Conservation (phyloP, 30 jellyfish, hydroid and myxozoan species). For the Clytia hemisphaerica region DNA sequence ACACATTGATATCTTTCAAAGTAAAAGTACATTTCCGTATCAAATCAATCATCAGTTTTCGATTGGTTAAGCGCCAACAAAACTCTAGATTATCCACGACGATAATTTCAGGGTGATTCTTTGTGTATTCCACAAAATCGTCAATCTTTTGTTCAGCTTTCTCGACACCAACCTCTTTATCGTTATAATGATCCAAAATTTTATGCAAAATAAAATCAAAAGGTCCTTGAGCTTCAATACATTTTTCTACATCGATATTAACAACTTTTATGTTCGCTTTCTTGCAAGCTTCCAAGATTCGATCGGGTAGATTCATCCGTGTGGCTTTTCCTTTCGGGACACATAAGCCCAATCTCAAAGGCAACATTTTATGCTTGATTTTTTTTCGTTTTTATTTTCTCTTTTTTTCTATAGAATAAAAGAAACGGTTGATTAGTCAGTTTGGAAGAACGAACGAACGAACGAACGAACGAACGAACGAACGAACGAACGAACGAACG, state of each 20-base stretch:
- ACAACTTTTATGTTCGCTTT: constrained; percentile 27
- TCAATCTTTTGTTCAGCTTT: constrained; percentile 33
- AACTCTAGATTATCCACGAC: constrained; percentile 49
- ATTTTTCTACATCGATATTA: constrained; percentile 38
- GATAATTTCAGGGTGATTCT: background rate
- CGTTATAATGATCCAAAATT: constrained; percentile 50
- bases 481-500: no score
- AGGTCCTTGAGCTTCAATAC: constrained; percentile 72
- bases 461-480: no score
- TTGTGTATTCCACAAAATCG: constrained; percentile 26
- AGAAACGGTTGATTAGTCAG: no score
- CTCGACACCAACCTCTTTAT: constrained; percentile 20
- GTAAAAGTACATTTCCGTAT: constrained; percentile 50
- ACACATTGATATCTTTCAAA: constrained; percentile 32
- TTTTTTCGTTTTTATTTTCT: no score
- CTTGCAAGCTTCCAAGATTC: constrained; percentile 35
- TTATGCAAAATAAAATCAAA: constrained; percentile 78
- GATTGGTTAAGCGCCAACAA: constrained; percentile 29
- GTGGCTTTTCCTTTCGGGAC: constrained; percentile 40
- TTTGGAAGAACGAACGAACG: no score
- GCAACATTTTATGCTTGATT: background rate
- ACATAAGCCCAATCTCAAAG: constrained; percentile 59
- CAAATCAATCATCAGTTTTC: constrained; percentile 36
- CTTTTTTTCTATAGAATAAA: no score
- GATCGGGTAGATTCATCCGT: constrained; percentile 39